A percentile compares a stretch with the other conserved stretches of the same genome.
These are phyloP conservation scores for Trinorchestia longiramus DNA, from an alignment of 1,140 invertebrate genomes.

Conservation along the genomic window DNA sequence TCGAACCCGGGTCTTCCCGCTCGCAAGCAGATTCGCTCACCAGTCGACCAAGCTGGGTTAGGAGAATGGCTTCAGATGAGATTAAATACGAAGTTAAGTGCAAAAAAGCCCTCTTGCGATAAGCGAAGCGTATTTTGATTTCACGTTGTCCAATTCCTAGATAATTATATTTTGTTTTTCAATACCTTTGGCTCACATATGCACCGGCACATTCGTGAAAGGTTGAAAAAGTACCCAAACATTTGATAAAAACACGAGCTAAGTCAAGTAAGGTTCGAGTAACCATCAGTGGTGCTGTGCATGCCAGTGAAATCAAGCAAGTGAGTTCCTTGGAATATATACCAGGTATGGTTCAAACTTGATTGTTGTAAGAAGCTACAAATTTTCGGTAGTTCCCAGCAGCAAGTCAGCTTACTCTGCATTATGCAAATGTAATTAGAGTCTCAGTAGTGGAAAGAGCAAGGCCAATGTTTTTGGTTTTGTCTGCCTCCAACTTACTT, in stretches of 20 bases:
- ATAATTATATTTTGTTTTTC: too few relatives aligned
- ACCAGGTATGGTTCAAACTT: background rate
- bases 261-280: background rate
- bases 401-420: slow-evolving; percentile 40
- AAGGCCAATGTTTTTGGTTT: slow-evolving; percentile 24
- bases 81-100: too few relatives aligned
- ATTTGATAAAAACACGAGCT: background rate
- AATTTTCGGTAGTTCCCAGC: background rate
- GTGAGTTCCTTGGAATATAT: background rate
- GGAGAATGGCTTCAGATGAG: too few relatives aligned
- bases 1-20: too few relatives aligned
- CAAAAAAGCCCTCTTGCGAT: too few relatives aligned
- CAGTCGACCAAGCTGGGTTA: too few relatives aligned
- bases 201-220: too few relatives aligned
- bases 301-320: background rate
- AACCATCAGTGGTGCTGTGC: background rate
- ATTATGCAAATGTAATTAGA: slow-evolving; percentile 54
- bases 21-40: too few relatives aligned
- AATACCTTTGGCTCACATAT: too few relatives aligned
- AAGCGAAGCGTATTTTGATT: too few relatives aligned
- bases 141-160: too few relatives aligned
- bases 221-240: too few relatives aligned
- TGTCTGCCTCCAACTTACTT: background rate
- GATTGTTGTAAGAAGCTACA: background rate
- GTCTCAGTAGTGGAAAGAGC: slow-evolving; percentile 27